These are phyloP conservation scores for Heterodera carotae DNA, from an alignment of 1,140 invertebrate species.

Conservation along the genomic window DNA sequence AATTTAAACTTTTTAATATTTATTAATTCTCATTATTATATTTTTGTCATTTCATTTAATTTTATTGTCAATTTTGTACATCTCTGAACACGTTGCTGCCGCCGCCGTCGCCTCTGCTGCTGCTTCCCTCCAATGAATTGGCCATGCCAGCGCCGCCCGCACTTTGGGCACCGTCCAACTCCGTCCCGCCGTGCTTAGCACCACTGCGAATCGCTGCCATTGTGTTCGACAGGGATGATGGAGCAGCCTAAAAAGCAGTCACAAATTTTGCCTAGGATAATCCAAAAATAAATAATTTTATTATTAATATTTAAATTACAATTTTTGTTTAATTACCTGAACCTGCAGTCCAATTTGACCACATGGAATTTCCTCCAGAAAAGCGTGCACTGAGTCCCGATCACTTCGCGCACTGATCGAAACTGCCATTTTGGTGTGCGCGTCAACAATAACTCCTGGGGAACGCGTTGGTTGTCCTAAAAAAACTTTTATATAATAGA, in stretches of 20 bases:
- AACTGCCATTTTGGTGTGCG: conserved; percentile 46
- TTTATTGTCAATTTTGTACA: no score
- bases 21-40: background rate
- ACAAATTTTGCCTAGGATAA: no score
- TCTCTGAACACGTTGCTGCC: conserved; percentile 17
- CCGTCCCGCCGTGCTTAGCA: background rate
- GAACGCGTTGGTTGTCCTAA: background rate
- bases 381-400: conserved; percentile 50
- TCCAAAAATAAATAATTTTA: background rate
- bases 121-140: background rate
- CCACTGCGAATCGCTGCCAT: background rate
- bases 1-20: background rate
- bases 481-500: background rate
- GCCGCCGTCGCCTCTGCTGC: no score
- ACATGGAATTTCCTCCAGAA: conserved; percentile 62
- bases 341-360: conserved; percentile 53
- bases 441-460: conserved; percentile 19
- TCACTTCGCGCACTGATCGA: conserved; percentile 60
- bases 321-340: conserved; percentile 7
- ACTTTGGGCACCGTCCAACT: no score
- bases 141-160: background rate
- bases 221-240: background rate
- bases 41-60: no score
- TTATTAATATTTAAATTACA: no score
- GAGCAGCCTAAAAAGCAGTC: background rate